Evolutionary conservation across 1,140 invertebrate species (phyloP).

Genomic region (Aleiodes sp.): DNA sequence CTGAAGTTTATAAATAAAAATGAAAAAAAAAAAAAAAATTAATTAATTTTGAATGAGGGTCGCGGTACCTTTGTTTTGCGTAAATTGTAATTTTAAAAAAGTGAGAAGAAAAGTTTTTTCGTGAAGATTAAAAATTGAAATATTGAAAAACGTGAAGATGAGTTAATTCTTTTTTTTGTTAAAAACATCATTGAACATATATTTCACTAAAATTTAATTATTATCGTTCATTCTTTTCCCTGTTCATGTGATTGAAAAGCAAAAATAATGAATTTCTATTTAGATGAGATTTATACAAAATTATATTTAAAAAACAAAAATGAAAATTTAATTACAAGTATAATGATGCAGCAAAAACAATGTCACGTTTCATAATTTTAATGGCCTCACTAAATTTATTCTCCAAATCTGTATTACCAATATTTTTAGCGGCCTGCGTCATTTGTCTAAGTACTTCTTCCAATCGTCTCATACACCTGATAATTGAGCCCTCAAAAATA

Average conservation of each 20-base stretch:
- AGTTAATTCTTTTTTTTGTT: too few species aligned
- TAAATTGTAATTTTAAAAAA: too few species aligned
- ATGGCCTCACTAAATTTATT: slow-evolving; percentile 96
- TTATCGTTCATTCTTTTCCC: too few species aligned
- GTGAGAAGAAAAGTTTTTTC: background rate
- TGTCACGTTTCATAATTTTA: slow-evolving; percentile 94
- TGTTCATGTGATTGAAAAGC: background rate
- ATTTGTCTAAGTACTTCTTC: slow-evolving; percentile 97
- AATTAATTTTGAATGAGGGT: too few species aligned
- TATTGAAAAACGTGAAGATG: background rate
- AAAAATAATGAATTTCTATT: background rate
- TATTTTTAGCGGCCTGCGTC: slow-evolving; percentile 95
- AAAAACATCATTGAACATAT: too few species aligned
- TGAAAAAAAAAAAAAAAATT: too few species aligned
- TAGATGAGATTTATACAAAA: slow-evolving; percentile 2
- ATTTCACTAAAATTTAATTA: too few species aligned
- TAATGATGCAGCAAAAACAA: slow-evolving; percentile 98
- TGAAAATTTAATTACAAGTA: slow-evolving; percentile 85
- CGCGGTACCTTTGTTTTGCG: too few species aligned
- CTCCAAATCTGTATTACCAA: slow-evolving; percentile 95
- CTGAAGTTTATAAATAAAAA: too few species aligned
- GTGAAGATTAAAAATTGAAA: background rate
- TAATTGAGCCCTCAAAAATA: slow-evolving; percentile 99
- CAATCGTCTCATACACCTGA: slow-evolving; percentile 94
- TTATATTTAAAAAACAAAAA: slow-evolving; percentile 25